Conservation (phyloP, 2,888 invertebrate species). For the Calameuta filiformis region DNA sequence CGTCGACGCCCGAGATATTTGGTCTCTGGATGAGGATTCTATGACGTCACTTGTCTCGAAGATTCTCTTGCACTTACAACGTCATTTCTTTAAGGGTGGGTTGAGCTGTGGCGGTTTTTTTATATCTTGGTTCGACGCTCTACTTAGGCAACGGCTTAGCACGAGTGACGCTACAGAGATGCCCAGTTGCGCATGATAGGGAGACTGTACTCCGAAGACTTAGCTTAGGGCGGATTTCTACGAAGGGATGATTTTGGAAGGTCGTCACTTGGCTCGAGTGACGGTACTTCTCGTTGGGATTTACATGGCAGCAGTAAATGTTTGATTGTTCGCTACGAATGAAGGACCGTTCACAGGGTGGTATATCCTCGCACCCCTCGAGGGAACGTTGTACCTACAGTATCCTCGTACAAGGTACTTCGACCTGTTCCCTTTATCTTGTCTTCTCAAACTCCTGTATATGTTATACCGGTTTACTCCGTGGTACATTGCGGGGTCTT, state of each 20-base stretch:
- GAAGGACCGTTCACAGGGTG: not conserved
- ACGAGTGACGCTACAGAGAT: not conserved
- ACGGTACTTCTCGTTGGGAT: conserved; percentile 36
- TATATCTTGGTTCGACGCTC: too few relatives aligned
- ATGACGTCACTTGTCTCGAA: not conserved
- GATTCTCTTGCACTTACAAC: not conserved
- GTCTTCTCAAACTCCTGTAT: too few relatives aligned
- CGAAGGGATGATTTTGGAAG: conserved; percentile 21
- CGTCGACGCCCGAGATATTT: conserved; percentile 35
- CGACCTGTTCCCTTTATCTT: not conserved
- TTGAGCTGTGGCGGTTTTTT: too few relatives aligned
- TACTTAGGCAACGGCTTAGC: too few relatives aligned
- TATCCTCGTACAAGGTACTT: not conserved
- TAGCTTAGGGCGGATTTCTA: not conserved
- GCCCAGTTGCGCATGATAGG: not conserved
- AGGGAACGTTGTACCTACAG: not conserved
- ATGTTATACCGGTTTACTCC: too few relatives aligned
- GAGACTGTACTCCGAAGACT: not conserved
- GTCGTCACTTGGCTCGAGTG: conserved; percentile 31
- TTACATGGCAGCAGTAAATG: conserved; percentile 48
- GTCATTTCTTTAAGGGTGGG: not conserved
- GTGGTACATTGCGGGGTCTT: not conserved
- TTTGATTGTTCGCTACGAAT: conserved; percentile 38
- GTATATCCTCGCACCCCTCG: not conserved
- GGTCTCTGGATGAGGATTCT: not conserved